Evolutionary conservation across 1,140 invertebrate species (phyloP), one percentile per base, ranked within the genome.

Genomic region (Lepidotrigona ventralis): DNA sequence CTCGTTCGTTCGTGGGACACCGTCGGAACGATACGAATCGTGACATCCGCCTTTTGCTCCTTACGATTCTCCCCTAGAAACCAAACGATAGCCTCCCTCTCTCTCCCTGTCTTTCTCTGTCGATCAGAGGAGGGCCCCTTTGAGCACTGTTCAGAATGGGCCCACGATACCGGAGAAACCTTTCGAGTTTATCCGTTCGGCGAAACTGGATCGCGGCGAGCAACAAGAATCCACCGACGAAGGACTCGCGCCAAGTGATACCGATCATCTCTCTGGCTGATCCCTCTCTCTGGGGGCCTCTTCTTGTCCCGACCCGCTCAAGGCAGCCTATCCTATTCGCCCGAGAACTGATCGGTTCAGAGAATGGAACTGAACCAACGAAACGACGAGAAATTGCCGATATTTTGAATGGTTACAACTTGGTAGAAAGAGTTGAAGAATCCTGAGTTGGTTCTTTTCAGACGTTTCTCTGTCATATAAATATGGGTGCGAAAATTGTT

Each of bases 201-300:
- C 86, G 78, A 88, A 88, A 88, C 86, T 87, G 86, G 78, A 88
- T 88, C 86, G 85, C 82, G 71, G 53, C 68, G 73, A 79, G 63
- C 85, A 84, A 85, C 74, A 81, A 75, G 66, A 88, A 88, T 87
- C 69, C 53, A 60, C 70, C 77, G 19, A 68, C 87, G 75, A 84
- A 88, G 85, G 75, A 79, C 69, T 79, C 51, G 17, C 21, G 58
- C 56, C 70, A 33, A 73, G 56, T n/a, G 85, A 89, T 87, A 86
- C 83, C 71, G 82, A 89, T 87, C 85, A 72, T 86, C 69, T 79
- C 46, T 53, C 23, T 21, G 51, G 56, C 39, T 51, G 39, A 8
- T 46, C 39, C 39, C 39, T 46, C 39, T 46, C 39, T 46, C 39
- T 39, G 9, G n/a, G 64, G 33, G 63, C 29, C 17, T 29, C 26